Percentiles rank a stretch among this genome's conserved stretches.
Evolutionary conservation across 2,113 vertebrate species (phyloP).

Genomic region (Esox niger): DNA sequence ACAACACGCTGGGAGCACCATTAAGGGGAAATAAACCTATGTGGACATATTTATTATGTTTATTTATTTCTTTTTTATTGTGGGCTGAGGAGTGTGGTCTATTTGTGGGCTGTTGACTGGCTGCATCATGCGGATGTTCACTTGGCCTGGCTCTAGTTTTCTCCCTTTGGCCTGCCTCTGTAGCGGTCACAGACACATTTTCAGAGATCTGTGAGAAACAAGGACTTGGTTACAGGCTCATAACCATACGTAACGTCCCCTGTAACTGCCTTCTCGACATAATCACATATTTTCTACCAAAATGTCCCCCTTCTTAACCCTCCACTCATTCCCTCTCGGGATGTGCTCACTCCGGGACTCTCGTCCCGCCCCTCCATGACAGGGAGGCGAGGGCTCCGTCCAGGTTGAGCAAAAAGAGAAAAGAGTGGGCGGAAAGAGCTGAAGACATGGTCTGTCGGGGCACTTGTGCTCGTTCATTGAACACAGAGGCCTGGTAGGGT

Average conservation of each 20-base stretch:
- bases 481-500: slow-evolving; percentile 49
- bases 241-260: background rate
- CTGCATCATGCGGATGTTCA: background rate
- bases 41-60: slow-evolving; percentile 62
- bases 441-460: slow-evolving; percentile 39
- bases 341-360: background rate
- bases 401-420: too few species aligned
- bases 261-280: too few species aligned
- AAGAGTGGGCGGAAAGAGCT: slow-evolving; percentile 17
- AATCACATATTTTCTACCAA: background rate
- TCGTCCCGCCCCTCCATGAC: slow-evolving; percentile 16
- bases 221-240: background rate
- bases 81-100: slow-evolving; percentile 40
- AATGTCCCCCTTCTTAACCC: background rate
- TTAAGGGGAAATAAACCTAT: slow-evolving; percentile 58
- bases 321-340: background rate
- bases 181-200: background rate
- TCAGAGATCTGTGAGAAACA: background rate
- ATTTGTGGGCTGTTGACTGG: slow-evolving; percentile 40
- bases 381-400: slow-evolving; percentile 8
- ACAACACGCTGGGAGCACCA: slow-evolving; percentile 48
- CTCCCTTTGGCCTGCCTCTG: slow-evolving; percentile 3
- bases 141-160: background rate
- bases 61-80: too few species aligned
- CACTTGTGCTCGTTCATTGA: slow-evolving; percentile 43